Base-by-base conservation (phyloP, 2,113 vertebrate species). In the Neodon shergylaensis region DNA sequence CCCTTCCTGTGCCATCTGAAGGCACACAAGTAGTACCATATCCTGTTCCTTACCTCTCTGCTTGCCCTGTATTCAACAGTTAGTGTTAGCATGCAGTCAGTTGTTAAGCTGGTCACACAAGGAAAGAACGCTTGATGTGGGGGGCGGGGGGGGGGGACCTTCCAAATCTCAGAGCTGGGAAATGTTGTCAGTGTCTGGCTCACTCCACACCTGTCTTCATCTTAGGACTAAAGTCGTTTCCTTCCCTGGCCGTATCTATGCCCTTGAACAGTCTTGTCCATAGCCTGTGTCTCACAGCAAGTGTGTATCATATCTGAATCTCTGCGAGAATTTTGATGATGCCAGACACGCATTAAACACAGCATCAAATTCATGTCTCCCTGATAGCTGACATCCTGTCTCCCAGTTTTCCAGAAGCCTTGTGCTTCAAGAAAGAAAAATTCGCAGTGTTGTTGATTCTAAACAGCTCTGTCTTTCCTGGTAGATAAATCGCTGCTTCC, bases 401-500 rank as follows among this genome's bases (percentile, higher is more conserved):
- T 44, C 88, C 65, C 39, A 52, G 52, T 89, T 96, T 95, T 93
- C 77, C 68, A 87, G 86, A 94, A 95, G 44, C 42, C 16, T 92
- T 82, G 54, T 87, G 70, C 94, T 87, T 95, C 65, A 91, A 91
- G 65, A 92, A 78, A 95, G 92, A 14, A 94, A 94, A 88, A 52
- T 91, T 58, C 94, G 21, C 31, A 92, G 8, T 90, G 49, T 79
- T 95, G 81, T 68, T 89, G 79, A 94, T 92, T 96, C 72, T 84
- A 94, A 96, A 91, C 89, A 93, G 65, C 44, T 91, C 3, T 94
- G 52, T 92, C 93, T 94, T 95, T 85, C 70, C 85, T 95, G 66
- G 88, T 96, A 94, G 96, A 77, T 89, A 96, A 97, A 94, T 95
- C 54, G 19, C 63, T 89, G 44, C 49, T 98, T 84, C 97, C 91